Base-by-base conservation (phyloP, 2,888 invertebrate species). In the Drosophila greeni region DNA sequence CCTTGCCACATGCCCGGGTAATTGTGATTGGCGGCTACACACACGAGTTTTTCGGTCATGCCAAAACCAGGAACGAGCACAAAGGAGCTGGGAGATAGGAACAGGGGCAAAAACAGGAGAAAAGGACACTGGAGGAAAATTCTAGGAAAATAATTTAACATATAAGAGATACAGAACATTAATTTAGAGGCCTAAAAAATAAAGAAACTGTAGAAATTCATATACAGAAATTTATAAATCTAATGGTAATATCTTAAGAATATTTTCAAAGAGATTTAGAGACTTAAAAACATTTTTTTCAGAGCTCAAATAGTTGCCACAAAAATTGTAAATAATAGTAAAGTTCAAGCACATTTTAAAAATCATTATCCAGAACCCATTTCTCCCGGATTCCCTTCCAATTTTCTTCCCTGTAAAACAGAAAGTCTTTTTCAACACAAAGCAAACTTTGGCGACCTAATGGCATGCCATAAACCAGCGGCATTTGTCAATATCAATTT, bases 401-500 rank as follows among this genome's bases (percentile, higher is more conserved):
- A 31, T 55, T 51, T 51, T 37, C 29, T 9, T 16, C 20, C 29
- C 20, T 52, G 52, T 23, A 2, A 9, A 29, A 14, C 20, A 56
- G 20, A 37, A 29, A 23, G 9, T 23, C 29, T 18, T 31, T 47
- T 47, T 14, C 5, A 23, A 39, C 65, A 65, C n/a, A 64, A 74
- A 64, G 66, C 54, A 75, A 83, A 83, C 76, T 75, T 77, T 66
- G 67, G 69, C 53, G 69, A 60, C 74, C 77, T 79, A 82, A 79
- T 79, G 80, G 76, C 67, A 54, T 55, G 62, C 70, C 76, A 82
- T 82, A 79, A 82, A 68, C 58, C 73, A 67, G 75, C 67, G 74
- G 76, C 79, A 79, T 76, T 79, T 79, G 79, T 82, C 82, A 82
- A 80, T 75, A 75, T 82, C 73, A 79, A 73, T 79, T 79, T 65